A percentile compares a stretch with the other conserved stretches of the same genome.
Conservation (phyloP, 2,797 vertebrate genomes). For the Gymnoscopelus braueri region DNA sequence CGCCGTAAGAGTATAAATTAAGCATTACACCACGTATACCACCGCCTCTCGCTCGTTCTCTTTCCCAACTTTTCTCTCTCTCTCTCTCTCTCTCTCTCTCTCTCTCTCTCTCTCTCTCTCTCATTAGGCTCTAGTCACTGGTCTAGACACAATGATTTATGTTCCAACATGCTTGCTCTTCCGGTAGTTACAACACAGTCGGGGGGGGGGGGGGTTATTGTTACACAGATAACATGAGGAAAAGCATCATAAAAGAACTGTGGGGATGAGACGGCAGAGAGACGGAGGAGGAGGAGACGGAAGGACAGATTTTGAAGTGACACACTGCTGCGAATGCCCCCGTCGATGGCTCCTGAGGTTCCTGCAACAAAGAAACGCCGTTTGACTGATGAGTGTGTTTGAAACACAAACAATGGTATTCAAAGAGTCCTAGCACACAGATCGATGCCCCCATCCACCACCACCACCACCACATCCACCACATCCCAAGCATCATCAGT, state of each 20-base stretch:
- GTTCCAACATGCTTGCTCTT: neutral
- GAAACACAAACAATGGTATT: slow-evolving; percentile 55
- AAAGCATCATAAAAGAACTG: slow-evolving; percentile 35
- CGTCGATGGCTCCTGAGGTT: slow-evolving; percentile 43
- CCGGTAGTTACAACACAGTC: neutral
- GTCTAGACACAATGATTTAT: slow-evolving; percentile 22
- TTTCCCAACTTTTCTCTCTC: too few relatives aligned
- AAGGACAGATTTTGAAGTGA: slow-evolving; percentile 44
- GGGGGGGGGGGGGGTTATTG: neutral
- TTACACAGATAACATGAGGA: slow-evolving; percentile 19
- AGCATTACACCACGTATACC: too few relatives aligned
- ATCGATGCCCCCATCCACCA: slow-evolving; percentile 41
- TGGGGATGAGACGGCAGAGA: slow-evolving; percentile 46
- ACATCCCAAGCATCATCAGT: slow-evolving; percentile 58
- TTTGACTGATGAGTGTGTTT: slow-evolving; percentile 51
- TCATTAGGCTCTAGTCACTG: slow-evolving; percentile 26
- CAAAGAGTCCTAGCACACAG: slow-evolving; percentile 47
- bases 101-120: slow-evolving; percentile 36
- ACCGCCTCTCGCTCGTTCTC: too few relatives aligned
- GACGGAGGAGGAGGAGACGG: neutral
- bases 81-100: neutral
- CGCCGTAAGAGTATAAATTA: too few relatives aligned
- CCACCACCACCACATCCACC: too few relatives aligned
- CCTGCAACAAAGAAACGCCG: slow-evolving; percentile 54
- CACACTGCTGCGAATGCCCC: slow-evolving; percentile 38